Evolutionary conservation across 1,140 invertebrate species (phyloP).

Genomic region (Microplitis demolitor): DNA sequence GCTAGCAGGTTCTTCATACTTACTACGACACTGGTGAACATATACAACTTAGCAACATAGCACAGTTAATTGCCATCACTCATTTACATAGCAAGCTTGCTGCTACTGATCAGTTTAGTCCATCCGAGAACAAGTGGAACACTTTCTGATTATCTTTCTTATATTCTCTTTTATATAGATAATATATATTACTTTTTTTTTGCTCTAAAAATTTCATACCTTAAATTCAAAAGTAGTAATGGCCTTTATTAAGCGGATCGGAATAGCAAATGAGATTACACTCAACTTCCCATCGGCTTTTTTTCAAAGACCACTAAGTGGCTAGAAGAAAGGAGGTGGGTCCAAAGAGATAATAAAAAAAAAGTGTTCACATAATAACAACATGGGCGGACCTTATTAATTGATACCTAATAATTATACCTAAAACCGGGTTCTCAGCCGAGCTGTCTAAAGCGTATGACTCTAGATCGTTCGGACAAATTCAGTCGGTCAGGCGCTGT

Average conservation of each 20-base stretch:
- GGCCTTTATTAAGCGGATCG: background rate
- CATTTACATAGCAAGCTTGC: slow-evolving; percentile 24
- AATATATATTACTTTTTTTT: background rate
- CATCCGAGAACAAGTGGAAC: slow-evolving; percentile 17
- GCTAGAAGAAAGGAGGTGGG: slow-evolving; percentile 20
- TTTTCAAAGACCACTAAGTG: background rate
- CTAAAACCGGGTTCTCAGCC: background rate
- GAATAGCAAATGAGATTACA: background rate
- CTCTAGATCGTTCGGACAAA: too few species aligned
- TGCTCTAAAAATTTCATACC: background rate
- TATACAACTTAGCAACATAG: background rate
- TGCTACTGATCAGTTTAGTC: slow-evolving; percentile 6
- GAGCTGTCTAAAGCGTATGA: too few species aligned
- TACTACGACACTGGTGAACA: background rate
- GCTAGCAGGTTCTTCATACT: background rate
- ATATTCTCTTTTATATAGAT: background rate
- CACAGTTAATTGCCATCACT: slow-evolving; percentile 26
- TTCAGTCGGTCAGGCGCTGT: too few species aligned
- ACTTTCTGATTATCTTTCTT: background rate
- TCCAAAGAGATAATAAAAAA: background rate
- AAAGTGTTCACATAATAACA: slow-evolving; percentile 2
- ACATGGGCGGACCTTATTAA: slow-evolving; percentile 15
- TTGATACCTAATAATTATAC: slow-evolving; percentile 22
- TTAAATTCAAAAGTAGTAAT: background rate
- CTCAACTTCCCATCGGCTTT: background rate